A percentile compares a stretch with the other conserved stretches of the same genome.
These are phyloP conservation scores for Panopea generosa DNA, from an alignment of 2,888 invertebrate genomes.

Conservation along the genomic window DNA sequence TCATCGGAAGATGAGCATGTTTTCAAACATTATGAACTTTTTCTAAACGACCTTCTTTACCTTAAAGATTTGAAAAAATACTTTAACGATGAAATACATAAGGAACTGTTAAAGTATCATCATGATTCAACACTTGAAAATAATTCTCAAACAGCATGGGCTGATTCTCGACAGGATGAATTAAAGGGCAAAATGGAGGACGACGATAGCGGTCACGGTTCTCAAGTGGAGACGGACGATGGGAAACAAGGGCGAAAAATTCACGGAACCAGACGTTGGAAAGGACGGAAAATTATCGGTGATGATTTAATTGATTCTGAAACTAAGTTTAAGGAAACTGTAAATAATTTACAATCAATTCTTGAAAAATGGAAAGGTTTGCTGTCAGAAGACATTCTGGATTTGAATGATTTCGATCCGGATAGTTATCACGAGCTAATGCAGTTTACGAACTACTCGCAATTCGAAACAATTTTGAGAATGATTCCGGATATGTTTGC, in stretches of 20 bases:
- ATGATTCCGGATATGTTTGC: conserved; percentile 81
- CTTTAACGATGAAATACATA: conserved; percentile 79
- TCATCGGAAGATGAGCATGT: conserved; percentile 63
- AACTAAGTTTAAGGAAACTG: conserved; percentile 62
- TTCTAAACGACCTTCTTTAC: conserved; percentile 75
- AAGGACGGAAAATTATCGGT: background rate
- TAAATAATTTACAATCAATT: conserved; percentile 71
- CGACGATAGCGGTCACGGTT: conserved; percentile 62
- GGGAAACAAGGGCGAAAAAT: conserved; percentile 3
- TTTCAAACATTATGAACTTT: conserved; percentile 72
- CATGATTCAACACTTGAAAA: conserved; percentile 56
- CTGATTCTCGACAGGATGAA: no score
- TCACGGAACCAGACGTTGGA: background rate
- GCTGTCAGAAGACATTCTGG: conserved; percentile 69
- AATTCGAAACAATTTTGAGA: conserved; percentile 76
- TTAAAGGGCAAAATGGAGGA: conserved; percentile 31
- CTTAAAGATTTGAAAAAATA: conserved; percentile 75
- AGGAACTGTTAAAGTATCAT: conserved; percentile 73
- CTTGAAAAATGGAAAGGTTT: conserved; percentile 76
- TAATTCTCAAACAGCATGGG: no score
- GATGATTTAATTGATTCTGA: conserved; percentile 16
- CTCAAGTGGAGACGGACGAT: conserved; percentile 46
- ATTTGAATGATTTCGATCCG: conserved; percentile 74
- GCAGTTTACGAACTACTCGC: conserved; percentile 67
- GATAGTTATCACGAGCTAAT: conserved; percentile 79